Conservation (phyloP, 1,140 invertebrate species). For the Orussus abietinus region DNA sequence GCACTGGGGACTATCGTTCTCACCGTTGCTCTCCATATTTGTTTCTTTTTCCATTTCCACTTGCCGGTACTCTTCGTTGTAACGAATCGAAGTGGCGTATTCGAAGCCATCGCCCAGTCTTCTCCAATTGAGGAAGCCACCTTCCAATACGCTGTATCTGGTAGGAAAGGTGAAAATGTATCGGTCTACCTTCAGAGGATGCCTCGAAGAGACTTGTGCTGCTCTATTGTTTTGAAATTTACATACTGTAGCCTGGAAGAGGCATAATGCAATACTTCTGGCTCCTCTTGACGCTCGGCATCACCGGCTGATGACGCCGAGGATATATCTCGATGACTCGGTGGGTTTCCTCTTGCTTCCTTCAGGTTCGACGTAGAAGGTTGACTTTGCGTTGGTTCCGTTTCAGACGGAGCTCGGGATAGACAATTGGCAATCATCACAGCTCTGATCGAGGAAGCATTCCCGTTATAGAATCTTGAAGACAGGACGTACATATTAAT, state of each 20-base stretch:
- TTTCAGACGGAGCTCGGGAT: constrained; percentile 41
- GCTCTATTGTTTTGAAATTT: constrained; percentile 1
- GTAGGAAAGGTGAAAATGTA: constrained; percentile 6
- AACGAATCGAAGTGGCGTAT: constrained; percentile 56
- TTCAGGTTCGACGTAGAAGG: constrained; percentile 34
- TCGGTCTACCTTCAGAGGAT: not conserved
- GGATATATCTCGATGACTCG: constrained; percentile 53
- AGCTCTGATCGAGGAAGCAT: constrained; percentile 76
- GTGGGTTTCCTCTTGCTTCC: constrained; percentile 54
- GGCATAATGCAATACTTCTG: constrained; percentile 44
- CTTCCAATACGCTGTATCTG: constrained; percentile 49
- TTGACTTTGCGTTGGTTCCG: constrained; percentile 29
- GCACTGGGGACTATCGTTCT: constrained; percentile 31
- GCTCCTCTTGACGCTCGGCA: constrained; percentile 33
- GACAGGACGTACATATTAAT: not conserved
- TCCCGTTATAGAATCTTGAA: constrained; percentile 73
- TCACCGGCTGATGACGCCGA: constrained; percentile 27
- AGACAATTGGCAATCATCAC: constrained; percentile 71
- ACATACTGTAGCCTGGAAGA: constrained; percentile 49
- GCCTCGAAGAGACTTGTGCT: not conserved
- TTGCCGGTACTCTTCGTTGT: constrained; percentile 58
- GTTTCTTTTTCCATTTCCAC: constrained; percentile 50
- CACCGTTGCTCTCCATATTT: constrained; percentile 39
- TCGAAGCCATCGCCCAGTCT: constrained; percentile 52
- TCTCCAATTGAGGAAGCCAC: constrained; percentile 54